Conservation (phyloP, 2,797 vertebrate species). For the Sylvilagus floridanus region DNA sequence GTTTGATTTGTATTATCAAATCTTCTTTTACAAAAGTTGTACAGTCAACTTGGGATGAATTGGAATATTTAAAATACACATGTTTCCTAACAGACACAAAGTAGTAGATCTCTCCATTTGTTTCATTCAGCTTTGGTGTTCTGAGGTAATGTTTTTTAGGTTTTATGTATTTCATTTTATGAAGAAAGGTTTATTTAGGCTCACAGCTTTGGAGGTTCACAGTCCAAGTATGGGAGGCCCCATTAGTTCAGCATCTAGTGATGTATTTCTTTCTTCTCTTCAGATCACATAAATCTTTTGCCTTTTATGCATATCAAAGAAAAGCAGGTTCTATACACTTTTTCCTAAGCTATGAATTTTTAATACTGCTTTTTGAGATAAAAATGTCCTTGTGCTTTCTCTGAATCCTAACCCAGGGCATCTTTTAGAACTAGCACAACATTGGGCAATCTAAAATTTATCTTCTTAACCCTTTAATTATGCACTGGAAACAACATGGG, state of each 20-base stretch:
- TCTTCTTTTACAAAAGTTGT: not conserved
- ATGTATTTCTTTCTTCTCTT: too few species aligned
- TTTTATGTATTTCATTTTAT: not conserved
- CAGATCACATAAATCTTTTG: too few species aligned
- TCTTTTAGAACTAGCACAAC: constrained; percentile 19
- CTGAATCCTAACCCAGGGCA: not conserved
- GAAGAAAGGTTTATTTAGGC: too few species aligned
- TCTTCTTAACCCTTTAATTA: not conserved
- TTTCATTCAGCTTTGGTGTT: not conserved
- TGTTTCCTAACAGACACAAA: not conserved
- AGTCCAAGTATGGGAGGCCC: too few species aligned
- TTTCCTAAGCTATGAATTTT: constrained; percentile 10
- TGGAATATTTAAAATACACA: not conserved
- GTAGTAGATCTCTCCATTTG: not conserved
- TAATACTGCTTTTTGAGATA: constrained; percentile 4
- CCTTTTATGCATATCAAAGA: too few species aligned
- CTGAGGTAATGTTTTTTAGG: constrained; percentile 10
- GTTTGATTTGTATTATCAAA: constrained; percentile 10
- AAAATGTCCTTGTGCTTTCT: constrained; percentile 7
- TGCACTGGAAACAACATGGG: not conserved
- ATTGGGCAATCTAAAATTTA: not conserved
- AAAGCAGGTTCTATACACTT: not conserved
- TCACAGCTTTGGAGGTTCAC: too few species aligned
- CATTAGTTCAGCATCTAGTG: too few species aligned
- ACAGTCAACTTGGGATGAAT: not conserved